Conservation (phyloP, 2,888 invertebrate species). For the Arrhopalites spinosus region DNA sequence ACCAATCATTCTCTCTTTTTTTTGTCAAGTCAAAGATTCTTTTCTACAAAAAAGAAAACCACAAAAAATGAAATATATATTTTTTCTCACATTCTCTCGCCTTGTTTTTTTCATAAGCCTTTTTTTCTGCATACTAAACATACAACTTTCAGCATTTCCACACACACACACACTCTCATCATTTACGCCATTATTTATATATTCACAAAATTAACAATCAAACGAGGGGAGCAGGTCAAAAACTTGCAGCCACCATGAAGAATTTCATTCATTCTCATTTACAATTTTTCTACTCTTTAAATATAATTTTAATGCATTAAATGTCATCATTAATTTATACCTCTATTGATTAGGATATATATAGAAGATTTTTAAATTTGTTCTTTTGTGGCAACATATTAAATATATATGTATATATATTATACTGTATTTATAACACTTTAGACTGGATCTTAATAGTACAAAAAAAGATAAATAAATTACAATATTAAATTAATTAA, state of each 20-base stretch:
- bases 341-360: neutral
- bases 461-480: neutral
- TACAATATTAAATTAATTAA: neutral
- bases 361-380: neutral
- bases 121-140: neutral
- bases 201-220: constrained; percentile 3
- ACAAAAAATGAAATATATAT: neutral
- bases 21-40: neutral
- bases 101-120: neutral
- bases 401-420: neutral
- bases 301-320: neutral
- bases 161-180: neutral
- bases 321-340: neutral
- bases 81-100: neutral
- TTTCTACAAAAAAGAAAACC: neutral
- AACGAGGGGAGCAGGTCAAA: neutral
- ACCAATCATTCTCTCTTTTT: constrained; percentile 10
- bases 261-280: neutral
- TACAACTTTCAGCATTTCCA: neutral
- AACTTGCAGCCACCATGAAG: neutral
- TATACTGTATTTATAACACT: neutral
- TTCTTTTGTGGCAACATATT: neutral
- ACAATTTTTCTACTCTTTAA: neutral
- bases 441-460: neutral
- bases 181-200: neutral